Conservation (phyloP, 2,113 vertebrate species). For the Brachionichthys hirsutus region DNA sequence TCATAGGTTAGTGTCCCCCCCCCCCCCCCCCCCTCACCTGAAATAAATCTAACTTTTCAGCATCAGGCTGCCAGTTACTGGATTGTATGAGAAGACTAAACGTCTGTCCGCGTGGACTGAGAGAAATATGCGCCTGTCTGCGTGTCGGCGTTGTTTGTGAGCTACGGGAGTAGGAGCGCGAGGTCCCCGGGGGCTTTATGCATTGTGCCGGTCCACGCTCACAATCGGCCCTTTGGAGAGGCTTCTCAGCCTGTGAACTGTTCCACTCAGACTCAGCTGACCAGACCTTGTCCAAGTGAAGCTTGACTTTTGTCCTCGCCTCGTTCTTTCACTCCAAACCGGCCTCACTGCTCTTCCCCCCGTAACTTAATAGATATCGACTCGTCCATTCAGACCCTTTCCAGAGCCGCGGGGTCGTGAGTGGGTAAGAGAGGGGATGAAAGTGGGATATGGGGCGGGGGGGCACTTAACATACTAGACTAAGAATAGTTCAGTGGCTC, state of each 20-base stretch:
- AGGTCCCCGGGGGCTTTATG: constrained; percentile 55
- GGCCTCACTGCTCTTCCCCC: constrained; percentile 8
- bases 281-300: constrained; percentile 46
- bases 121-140: constrained; percentile 35
- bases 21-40: too few species aligned
- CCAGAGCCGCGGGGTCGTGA: constrained; percentile 19
- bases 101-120: constrained; percentile 27
- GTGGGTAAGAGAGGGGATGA: not conserved
- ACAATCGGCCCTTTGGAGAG: constrained; percentile 68
- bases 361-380: constrained; percentile 35
- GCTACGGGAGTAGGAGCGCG: constrained; percentile 54
- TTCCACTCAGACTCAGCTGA: constrained; percentile 54
- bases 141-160: constrained; percentile 39
- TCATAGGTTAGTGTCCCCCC: constrained; percentile 5
- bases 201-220: constrained; percentile 60
- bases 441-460: not conserved
- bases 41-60: too few species aligned
- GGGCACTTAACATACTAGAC: constrained; percentile 69
- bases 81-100: constrained; percentile 22
- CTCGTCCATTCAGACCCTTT: constrained; percentile 32
- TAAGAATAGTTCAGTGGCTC: constrained; percentile 72
- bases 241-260: constrained; percentile 61
- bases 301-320: constrained; percentile 54
- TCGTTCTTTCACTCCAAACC: constrained; percentile 26
- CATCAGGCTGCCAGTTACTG: constrained; percentile 12